phyloP scores from a whole-genome alignment of 2,888 invertebrate species.

The Lysandra bellargus region DNA sequence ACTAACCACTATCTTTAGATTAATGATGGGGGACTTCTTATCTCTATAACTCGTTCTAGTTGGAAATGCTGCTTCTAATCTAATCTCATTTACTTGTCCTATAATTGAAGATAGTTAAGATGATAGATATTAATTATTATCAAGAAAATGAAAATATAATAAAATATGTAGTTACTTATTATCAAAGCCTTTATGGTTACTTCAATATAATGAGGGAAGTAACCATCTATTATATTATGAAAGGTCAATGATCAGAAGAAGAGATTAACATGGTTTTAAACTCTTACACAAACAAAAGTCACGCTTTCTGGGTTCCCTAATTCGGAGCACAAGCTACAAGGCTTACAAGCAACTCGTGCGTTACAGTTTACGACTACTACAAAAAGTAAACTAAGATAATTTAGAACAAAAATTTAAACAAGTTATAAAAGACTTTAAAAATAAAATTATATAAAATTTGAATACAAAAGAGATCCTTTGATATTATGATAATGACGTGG shows the following conservation, averaged over 20 bases:
- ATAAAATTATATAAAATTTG: neutral
- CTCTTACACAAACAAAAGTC: slow-evolving; percentile 11
- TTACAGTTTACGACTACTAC: slow-evolving; percentile 4
- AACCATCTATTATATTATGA: neutral
- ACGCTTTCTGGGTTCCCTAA: slow-evolving; percentile 22
- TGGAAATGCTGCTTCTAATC: slow-evolving; percentile 7
- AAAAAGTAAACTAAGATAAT: neutral
- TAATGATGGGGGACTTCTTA: neutral
- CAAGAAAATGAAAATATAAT: neutral
- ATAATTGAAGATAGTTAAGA: neutral
- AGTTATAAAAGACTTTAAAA: neutral
- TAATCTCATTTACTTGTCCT: slow-evolving; percentile 12
- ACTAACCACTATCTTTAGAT: slow-evolving; percentile 14
- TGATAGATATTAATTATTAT: neutral
- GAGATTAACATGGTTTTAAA: slow-evolving; percentile 12
- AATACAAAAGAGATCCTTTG: neutral
- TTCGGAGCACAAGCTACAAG: slow-evolving; percentile 9
- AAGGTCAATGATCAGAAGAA: neutral
- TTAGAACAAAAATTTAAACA: neutral
- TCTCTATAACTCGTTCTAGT: slow-evolving; percentile 4
- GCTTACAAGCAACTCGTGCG: slow-evolving; percentile 2
- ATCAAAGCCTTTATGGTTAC: neutral
- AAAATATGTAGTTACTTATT: neutral
- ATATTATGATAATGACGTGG: neutral
- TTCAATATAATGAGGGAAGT: no score